Evolutionary conservation across 2,888 invertebrate genomes (phyloP), one percentile per base, ranked within the genome.

Genomic region (Galerucella nymphaeae): DNA sequence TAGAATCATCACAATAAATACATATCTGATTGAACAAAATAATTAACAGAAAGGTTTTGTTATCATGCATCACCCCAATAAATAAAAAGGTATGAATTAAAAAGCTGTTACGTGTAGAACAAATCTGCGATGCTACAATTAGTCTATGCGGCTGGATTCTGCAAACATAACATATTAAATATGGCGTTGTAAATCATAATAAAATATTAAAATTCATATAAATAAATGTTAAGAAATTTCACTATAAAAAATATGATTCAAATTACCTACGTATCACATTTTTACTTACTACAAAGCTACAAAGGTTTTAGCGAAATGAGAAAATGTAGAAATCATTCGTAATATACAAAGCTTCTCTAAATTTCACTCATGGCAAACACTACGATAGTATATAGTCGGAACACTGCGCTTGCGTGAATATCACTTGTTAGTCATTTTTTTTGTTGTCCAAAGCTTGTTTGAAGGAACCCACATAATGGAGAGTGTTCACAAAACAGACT

Each of bases 141-240:
- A 85, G 85, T 85, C 85, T 84, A 84, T 84, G 85, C 84, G 83
- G 84, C 83, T 83, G 86, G 83, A 81, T 81, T 86, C 85, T 85
- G 85, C 85, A 85, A 85, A 86, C 85, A 85, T 84, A 85, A 85
- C 82, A 84, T 85, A 84, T 85, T 85, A 83, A 84, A 84, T 85
- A 84, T 82, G 81, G 84, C 83, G 80, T 83, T 79, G 81, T 83
- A 79, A 80, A 82, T 74, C 77, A 78, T 71, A 73, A 74, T 66
- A 70, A 71, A 74, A 76, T 72, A 77, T 76, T 74, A 72, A 76
- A 75, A 71, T 72, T 61, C 75, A 74, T 77, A 69, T 75, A 77
- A 80, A 75, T 71, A 75, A 76, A 70, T 75, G 74, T 76, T 78
- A 78, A 76, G 72, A 78, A 78, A 78, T 77, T 74, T 77, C 73